These are phyloP conservation scores for Dinoponera quadriceps DNA, from an alignment of 1,140 invertebrate genomes.

Conservation along the genomic window DNA sequence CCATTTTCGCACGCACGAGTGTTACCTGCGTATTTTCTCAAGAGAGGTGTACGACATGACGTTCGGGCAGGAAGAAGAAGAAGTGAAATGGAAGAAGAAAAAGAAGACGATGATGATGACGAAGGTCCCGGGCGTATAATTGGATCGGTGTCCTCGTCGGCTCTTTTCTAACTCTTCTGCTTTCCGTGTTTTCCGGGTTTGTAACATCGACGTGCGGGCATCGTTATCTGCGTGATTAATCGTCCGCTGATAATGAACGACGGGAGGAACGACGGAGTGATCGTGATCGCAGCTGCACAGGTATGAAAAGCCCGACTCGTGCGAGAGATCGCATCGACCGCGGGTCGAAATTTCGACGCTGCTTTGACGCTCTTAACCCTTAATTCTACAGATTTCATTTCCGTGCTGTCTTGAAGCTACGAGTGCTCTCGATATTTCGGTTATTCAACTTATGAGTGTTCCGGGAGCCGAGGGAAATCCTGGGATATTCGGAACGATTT, in stretches of 20 bases:
- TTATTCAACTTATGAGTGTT: too few species aligned
- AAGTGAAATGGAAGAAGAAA: too few species aligned
- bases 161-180: not conserved
- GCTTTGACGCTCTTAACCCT: too few species aligned
- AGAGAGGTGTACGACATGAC: slow-evolving; percentile 70
- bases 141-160: slow-evolving; percentile 14
- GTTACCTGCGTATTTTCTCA: slow-evolving; percentile 77
- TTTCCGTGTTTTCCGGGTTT: not conserved
- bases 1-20: slow-evolving; percentile 71
- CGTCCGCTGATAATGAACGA: not conserved
- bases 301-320: not conserved
- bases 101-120: too few species aligned
- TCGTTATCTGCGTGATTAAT: slow-evolving; percentile 10
- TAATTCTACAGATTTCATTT: too few species aligned
- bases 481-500: too few species aligned
- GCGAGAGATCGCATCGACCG: too few species aligned
- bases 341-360: too few species aligned
- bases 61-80: too few species aligned
- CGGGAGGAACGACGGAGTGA: not conserved
- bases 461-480: too few species aligned
- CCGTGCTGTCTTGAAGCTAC: too few species aligned
- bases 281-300: not conserved
- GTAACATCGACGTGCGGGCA: not conserved
- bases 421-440: too few species aligned
- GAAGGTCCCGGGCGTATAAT: slow-evolving; percentile 29